Conservation (phyloP, 2,113 vertebrate genomes). For the Pithys albifrons region DNA sequence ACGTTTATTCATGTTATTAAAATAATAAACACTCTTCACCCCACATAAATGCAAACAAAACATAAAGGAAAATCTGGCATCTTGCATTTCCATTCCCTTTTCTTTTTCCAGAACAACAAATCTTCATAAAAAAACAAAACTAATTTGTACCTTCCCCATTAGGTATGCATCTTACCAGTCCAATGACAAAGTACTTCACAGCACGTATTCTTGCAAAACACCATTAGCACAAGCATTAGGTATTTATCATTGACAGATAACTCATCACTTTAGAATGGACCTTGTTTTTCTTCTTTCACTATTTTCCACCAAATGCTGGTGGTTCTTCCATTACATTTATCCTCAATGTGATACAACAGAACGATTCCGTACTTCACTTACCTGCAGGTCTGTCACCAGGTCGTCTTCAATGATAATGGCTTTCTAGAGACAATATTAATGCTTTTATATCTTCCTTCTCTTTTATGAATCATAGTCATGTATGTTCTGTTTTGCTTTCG, state of each 20-base stretch:
- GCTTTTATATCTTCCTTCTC: not conserved
- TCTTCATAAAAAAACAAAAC: not conserved
- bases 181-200: not conserved
- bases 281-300: not conserved
- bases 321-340: not conserved
- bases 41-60: not conserved
- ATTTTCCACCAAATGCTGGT: not conserved
- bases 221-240: not conserved
- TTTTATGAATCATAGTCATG: not conserved
- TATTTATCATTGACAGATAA: not conserved
- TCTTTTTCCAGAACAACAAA: not conserved
- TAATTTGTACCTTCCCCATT: not conserved
- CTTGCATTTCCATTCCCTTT: not conserved
- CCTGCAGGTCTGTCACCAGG: not conserved
- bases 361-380: not conserved
- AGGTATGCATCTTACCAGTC: not conserved
- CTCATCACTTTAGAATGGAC: not conserved
- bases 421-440: not conserved
- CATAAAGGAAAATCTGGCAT: not conserved
- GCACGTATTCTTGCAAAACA: not conserved
- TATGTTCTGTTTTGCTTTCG: accelerated
- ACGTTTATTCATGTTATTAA: not conserved
- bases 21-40: not conserved
- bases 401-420: not conserved
- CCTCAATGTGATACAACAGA: not conserved